Evolutionary conservation across 2,113 vertebrate genomes (phyloP).

Genomic region (Otis tarda): DNA sequence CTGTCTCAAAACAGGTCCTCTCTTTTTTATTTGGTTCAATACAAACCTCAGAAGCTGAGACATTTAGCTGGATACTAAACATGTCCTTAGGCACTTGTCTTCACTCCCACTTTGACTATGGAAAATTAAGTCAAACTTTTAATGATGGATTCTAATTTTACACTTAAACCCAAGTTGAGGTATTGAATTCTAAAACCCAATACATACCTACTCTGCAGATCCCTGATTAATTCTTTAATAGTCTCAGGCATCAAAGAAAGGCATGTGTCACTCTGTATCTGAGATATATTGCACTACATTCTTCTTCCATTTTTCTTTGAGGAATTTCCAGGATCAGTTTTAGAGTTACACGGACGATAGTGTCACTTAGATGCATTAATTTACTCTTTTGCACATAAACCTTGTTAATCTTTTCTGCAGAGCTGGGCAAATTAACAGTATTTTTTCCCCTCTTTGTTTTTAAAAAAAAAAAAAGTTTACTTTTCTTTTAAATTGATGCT

Average conservation of each 20-base stretch:
- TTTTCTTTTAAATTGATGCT: not conserved
- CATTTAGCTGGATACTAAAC: not conserved
- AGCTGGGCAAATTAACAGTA: not conserved
- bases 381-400: not conserved
- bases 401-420: not conserved
- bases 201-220: not conserved
- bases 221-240: not conserved
- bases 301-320: not conserved
- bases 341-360: not conserved
- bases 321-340: not conserved
- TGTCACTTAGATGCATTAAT: not conserved
- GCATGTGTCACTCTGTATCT: not conserved
- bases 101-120: not conserved
- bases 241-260: not conserved
- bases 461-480: not conserved
- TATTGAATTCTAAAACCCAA: not conserved
- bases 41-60: not conserved
- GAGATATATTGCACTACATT: not conserved
- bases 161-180: not conserved
- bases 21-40: not conserved
- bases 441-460: not conserved
- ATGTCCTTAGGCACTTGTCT: not conserved
- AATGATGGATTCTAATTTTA: not conserved
- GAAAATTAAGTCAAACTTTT: not conserved
- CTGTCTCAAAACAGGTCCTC: not conserved